Conservation (phyloP, 2,113 vertebrate species). For the Psittacula cyanocephala region DNA sequence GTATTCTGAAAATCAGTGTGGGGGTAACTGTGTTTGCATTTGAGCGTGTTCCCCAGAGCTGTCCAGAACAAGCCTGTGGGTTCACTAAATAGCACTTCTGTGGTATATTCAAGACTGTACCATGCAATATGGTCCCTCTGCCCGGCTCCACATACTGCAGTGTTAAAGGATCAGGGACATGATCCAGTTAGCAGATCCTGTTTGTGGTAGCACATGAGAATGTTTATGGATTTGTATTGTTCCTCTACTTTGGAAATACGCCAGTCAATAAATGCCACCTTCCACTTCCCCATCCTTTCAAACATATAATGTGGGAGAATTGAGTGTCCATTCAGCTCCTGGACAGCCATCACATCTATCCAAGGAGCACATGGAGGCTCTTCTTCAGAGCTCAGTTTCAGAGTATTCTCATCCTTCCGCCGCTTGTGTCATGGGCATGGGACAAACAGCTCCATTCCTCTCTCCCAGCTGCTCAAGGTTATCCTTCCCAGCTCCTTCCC, state of each 20-base stretch:
- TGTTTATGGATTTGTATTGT: not conserved
- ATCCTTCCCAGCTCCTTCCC: constrained; percentile 3
- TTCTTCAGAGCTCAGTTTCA: not conserved
- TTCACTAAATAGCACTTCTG: not conserved
- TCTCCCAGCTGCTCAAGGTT: constrained; percentile 19
- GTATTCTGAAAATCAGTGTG: not conserved
- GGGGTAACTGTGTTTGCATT: not conserved
- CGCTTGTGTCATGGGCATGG: not conserved
- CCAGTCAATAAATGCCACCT: not conserved
- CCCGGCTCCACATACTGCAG: not conserved
- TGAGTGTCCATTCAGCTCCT: not conserved
- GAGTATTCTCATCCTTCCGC: not conserved
- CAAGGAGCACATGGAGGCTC: not conserved
- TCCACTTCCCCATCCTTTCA: not conserved
- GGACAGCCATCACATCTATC: not conserved
- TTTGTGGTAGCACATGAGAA: not conserved
- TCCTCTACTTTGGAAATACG: not conserved
- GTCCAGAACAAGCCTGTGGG: not conserved
- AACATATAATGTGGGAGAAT: not conserved
- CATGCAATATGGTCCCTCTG: not conserved
- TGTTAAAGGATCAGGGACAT: not conserved
- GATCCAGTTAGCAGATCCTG: not conserved
- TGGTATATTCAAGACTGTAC: not conserved
- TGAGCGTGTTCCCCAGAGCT: not conserved
- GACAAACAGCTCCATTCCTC: not conserved